Evolutionary conservation across 2,888 invertebrate species (phyloP).

Genomic region (Platypus cylindrus): DNA sequence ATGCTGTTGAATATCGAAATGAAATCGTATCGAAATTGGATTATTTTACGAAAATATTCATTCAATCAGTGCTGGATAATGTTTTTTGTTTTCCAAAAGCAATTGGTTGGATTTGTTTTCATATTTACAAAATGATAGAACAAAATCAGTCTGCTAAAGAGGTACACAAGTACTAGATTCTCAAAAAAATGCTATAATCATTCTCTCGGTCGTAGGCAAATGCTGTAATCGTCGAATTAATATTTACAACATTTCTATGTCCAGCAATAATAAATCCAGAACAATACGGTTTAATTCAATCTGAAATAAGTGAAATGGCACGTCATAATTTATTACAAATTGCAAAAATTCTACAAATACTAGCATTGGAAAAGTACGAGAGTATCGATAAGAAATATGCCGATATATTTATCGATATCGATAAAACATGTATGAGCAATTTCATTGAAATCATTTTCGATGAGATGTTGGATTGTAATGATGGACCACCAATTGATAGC

Average conservation of each 20-base stretch:
- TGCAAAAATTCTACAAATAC: slow-evolving; percentile 84
- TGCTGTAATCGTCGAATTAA: slow-evolving; percentile 78
- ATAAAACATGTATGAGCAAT: slow-evolving; percentile 64
- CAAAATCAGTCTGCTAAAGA: slow-evolving; percentile 46
- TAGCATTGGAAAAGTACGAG: slow-evolving; percentile 74
- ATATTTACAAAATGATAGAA: slow-evolving; percentile 58
- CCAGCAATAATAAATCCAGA: slow-evolving; percentile 95
- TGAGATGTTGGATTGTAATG: slow-evolving; percentile 31
- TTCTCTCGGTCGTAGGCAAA: slow-evolving; percentile 32
- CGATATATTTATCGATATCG: slow-evolving; percentile 44
- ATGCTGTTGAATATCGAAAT: slow-evolving; percentile 60
- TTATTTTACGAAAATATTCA: slow-evolving; percentile 67
- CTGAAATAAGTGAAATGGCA: slow-evolving; percentile 81
- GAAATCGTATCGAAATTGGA: slow-evolving; percentile 70
- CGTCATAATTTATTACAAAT: slow-evolving; percentile 83
- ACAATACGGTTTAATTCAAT: slow-evolving; percentile 85
- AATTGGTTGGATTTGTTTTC: slow-evolving; percentile 81
- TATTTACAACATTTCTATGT: slow-evolving; percentile 88
- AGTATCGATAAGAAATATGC: slow-evolving; percentile 15
- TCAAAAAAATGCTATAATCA: too few species aligned
- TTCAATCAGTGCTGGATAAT: slow-evolving; percentile 67
- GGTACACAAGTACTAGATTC: slow-evolving; percentile 25
- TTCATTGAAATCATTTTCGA: slow-evolving; percentile 58
- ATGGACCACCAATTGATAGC: slow-evolving; percentile 35
- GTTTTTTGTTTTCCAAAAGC: slow-evolving; percentile 85